Conservation (phyloP, 2,797 vertebrate genomes). For the Podarcis siculus region DNA sequence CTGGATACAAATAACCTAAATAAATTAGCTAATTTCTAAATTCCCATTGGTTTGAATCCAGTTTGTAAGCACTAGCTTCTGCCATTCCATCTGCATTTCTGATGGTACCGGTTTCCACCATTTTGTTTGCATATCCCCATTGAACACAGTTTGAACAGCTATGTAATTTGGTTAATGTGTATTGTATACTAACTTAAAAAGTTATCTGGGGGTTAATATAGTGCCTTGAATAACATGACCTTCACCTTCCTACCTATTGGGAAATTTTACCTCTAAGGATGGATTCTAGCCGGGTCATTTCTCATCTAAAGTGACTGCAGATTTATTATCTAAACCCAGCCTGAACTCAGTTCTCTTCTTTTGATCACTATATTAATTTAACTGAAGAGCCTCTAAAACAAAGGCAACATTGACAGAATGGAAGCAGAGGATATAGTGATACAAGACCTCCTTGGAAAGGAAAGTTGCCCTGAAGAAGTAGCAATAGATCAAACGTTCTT, state of each 20-base stretch:
- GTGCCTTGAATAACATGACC: constrained; percentile 33
- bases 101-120: neutral
- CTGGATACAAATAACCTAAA: too few relatives aligned
- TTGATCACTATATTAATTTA: constrained; percentile 68
- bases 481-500: constrained; percentile 53
- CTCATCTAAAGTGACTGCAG: constrained; percentile 43
- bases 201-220: neutral
- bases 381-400: constrained; percentile 64
- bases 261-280: constrained; percentile 53
- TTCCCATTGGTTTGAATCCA: too few relatives aligned
- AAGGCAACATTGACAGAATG: constrained; percentile 61
- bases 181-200: constrained; percentile 30
- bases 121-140: neutral
- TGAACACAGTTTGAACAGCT: neutral
- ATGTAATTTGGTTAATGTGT: neutral
- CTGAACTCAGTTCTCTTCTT: constrained; percentile 55
- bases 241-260: constrained; percentile 44
- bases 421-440: constrained; percentile 44
- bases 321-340: constrained; percentile 41
- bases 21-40: too few relatives aligned
- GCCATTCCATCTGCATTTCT: too few relatives aligned
- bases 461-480: constrained; percentile 65
- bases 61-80: too few relatives aligned
- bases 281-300: constrained; percentile 39
- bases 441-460: constrained; percentile 45